A percentile compares a stretch with the other conserved stretches of the same genome.
Evolutionary conservation across 2,888 invertebrate genomes (phyloP).

Genomic region (Thera britannica): DNA sequence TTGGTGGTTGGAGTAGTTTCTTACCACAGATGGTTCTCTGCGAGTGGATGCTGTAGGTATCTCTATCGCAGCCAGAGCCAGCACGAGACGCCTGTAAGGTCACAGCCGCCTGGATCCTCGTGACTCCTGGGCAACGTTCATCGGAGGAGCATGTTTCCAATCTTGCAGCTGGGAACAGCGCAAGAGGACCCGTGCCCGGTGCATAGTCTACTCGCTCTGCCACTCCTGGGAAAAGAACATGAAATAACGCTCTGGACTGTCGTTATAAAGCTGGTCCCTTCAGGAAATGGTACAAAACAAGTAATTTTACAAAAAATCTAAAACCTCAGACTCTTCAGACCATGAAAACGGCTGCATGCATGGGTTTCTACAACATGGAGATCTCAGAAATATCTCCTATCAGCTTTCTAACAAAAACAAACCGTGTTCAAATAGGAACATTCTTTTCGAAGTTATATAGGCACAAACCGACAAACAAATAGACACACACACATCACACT

Average conservation of each 20-base stretch:
- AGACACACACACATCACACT: too few species aligned
- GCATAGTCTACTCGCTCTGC: slow-evolving; percentile 94
- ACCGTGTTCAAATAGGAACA: too few species aligned
- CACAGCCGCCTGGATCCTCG: slow-evolving; percentile 85
- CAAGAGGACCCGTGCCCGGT: slow-evolving; percentile 91
- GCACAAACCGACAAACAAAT: too few species aligned
- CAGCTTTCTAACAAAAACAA: too few species aligned
- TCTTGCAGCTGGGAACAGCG: slow-evolving; percentile 93
- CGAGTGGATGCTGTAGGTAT: slow-evolving; percentile 94
- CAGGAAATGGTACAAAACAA: too few species aligned
- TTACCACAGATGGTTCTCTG: slow-evolving; percentile 94
- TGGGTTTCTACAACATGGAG: too few species aligned
- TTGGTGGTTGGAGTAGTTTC: slow-evolving; percentile 19
- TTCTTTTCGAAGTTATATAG: too few species aligned
- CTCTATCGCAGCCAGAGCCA: slow-evolving; percentile 97
- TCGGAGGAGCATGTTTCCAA: slow-evolving; percentile 95
- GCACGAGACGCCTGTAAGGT: slow-evolving; percentile 93
- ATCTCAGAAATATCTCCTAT: too few species aligned
- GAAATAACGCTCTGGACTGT: background rate
- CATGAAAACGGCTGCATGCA: too few species aligned
- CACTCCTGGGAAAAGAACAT: slow-evolving; percentile 79
- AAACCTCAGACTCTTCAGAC: too few species aligned
- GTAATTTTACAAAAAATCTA: too few species aligned
- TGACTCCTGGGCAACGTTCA: slow-evolving; percentile 93
- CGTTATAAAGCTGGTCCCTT: too few species aligned